phyloP scores from a whole-genome alignment of 2,888 invertebrate genomes.

The Campoplex capitator region DNA sequence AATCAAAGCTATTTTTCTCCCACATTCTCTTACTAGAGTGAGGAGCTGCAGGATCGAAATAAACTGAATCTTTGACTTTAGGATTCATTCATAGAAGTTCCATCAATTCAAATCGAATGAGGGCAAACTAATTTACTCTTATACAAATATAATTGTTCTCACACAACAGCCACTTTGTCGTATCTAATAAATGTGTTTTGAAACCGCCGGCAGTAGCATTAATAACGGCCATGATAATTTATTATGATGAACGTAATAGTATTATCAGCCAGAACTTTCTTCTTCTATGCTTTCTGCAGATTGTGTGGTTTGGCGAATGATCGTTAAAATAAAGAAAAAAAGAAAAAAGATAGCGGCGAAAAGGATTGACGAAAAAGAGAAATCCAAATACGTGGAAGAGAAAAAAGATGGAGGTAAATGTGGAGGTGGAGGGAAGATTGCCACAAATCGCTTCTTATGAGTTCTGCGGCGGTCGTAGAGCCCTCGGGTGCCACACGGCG shows the following conservation, averaged over 20 bases:
- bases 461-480: conserved; percentile 71
- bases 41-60: no score
- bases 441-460: conserved; percentile 70
- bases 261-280: no score
- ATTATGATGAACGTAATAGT: no score
- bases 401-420: conserved; percentile 37
- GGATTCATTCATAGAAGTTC: neutral
- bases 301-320: conserved; percentile 18
- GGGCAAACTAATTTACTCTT: neutral
- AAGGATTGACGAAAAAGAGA: conserved; percentile 48
- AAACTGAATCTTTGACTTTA: no score
- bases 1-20: no score
- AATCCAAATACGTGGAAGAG: conserved; percentile 43
- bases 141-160: neutral
- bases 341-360: conserved; percentile 21
- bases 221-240: no score
- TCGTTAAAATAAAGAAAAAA: conserved; percentile 16
- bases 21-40: no score
- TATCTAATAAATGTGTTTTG: neutral
- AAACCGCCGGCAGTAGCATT: neutral
- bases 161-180: neutral
- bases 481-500: conserved; percentile 74
- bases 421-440: conserved; percentile 68
- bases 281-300: conserved; percentile 3
- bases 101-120: neutral